These are phyloP conservation scores for Pica pica DNA, from an alignment of 2,113 vertebrate genomes.

Conservation along the genomic window DNA sequence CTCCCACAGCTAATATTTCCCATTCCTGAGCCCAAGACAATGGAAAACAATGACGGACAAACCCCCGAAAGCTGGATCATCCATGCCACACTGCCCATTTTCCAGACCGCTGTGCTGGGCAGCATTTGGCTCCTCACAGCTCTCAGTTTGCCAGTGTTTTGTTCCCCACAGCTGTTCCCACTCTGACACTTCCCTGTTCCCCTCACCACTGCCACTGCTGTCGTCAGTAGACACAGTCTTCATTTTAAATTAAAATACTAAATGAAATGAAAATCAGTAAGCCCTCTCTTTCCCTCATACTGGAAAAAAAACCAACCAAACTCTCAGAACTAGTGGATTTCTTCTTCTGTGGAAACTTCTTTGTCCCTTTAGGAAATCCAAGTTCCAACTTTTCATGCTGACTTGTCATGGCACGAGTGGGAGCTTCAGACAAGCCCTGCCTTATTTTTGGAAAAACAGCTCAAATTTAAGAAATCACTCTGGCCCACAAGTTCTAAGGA, in stretches of 20 bases:
- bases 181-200: neutral
- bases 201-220: neutral
- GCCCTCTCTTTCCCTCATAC: neutral
- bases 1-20: neutral
- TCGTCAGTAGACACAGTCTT: neutral
- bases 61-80: accelerated
- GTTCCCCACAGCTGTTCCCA: neutral
- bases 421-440: neutral
- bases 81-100: accelerated
- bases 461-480: neutral
- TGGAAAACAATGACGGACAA: neutral
- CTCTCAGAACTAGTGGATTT: neutral
- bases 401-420: accelerated
- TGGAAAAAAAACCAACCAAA: no score
- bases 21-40: neutral
- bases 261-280: neutral
- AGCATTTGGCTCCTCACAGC: neutral
- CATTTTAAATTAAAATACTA: neutral
- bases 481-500: neutral
- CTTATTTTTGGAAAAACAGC: neutral
- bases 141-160: neutral
- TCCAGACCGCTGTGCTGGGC: neutral
- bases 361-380: neutral
- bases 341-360: neutral
- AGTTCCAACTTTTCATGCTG: neutral